Conservation (phyloP, 1,140 invertebrate species). For the Procambarus virginalis region DNA sequence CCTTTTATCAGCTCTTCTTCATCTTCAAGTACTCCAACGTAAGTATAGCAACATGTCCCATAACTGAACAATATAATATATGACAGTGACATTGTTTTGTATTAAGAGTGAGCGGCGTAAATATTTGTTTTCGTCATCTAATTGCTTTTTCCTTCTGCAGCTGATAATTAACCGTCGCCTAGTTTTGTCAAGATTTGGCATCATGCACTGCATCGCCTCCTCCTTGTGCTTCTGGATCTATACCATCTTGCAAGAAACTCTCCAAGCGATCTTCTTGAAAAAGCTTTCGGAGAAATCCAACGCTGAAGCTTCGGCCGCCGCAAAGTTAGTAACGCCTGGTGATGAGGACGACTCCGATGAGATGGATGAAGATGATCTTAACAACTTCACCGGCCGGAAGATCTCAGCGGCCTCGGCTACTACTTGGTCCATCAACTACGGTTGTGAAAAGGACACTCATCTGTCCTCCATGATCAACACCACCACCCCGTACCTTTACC, state of each 20-base stretch:
- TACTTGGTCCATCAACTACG: slow-evolving; percentile 67
- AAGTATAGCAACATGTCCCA: slow-evolving; percentile 72
- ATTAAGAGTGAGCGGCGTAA: no score
- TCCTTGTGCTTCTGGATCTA: slow-evolving; percentile 84
- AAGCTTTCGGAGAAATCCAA: slow-evolving; percentile 19
- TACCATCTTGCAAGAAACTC: slow-evolving; percentile 82
- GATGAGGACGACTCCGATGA: slow-evolving; percentile 59
- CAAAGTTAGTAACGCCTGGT: slow-evolving; percentile 5
- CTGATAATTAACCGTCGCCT: slow-evolving; percentile 79
- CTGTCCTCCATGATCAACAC: slow-evolving; percentile 76
- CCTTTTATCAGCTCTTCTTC: slow-evolving; percentile 83
- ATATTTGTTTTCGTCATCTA: no score
- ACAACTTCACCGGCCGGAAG: slow-evolving; percentile 16
- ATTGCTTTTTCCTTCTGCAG: slow-evolving; percentile 72
- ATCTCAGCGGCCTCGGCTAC: slow-evolving; percentile 10
- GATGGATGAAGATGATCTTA: slow-evolving; percentile 48
- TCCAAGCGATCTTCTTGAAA: slow-evolving; percentile 74
- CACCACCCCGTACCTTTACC: slow-evolving; percentile 82
- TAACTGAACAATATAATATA: no score
- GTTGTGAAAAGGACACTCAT: slow-evolving; percentile 70
- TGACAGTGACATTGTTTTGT: no score
- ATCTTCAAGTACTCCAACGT: slow-evolving; percentile 87
- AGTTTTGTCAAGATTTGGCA: slow-evolving; percentile 80
- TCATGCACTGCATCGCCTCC: slow-evolving; percentile 84
- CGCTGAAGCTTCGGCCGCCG: slow-evolving; percentile 6